These are phyloP conservation scores for Ivindomyrus marchei DNA, from an alignment of 2,113 vertebrate species.

Conservation along the genomic window DNA sequence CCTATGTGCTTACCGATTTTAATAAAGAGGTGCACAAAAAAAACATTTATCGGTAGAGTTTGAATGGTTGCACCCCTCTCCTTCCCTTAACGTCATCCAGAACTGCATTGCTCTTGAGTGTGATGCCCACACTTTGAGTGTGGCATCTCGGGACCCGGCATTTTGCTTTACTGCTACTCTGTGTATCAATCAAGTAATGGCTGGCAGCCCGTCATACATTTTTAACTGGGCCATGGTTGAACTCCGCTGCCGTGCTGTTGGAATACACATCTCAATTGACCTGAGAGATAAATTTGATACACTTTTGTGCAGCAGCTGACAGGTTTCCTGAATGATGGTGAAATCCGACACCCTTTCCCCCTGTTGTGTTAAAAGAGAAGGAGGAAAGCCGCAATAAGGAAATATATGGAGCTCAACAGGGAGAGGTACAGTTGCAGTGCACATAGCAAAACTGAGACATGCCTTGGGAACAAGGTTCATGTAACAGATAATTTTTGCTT, in stretches of 20 bases:
- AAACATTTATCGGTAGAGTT: background rate
- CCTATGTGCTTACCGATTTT: background rate
- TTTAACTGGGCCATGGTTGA: constrained; percentile 47
- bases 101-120: background rate
- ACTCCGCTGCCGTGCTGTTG: constrained; percentile 21
- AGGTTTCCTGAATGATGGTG: constrained; percentile 5
- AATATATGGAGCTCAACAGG: background rate
- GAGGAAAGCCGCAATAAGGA: background rate
- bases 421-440: background rate
- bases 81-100: background rate
- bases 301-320: constrained; percentile 27
- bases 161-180: background rate
- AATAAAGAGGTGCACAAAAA: background rate
- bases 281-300: constrained; percentile 31
- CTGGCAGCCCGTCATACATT: constrained; percentile 38
- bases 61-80: background rate
- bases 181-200: constrained; percentile 24
- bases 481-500: background rate
- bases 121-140: background rate
- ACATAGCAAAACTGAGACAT: background rate
- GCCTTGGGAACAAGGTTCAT: background rate
- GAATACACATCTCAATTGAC: constrained; percentile 16
- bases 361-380: background rate
- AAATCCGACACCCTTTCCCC: constrained; percentile 11
- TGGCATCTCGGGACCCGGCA: background rate